These are phyloP conservation scores for Urophycis tenuis DNA, from an alignment of 2,797 vertebrate species.

Conservation along the genomic window DNA sequence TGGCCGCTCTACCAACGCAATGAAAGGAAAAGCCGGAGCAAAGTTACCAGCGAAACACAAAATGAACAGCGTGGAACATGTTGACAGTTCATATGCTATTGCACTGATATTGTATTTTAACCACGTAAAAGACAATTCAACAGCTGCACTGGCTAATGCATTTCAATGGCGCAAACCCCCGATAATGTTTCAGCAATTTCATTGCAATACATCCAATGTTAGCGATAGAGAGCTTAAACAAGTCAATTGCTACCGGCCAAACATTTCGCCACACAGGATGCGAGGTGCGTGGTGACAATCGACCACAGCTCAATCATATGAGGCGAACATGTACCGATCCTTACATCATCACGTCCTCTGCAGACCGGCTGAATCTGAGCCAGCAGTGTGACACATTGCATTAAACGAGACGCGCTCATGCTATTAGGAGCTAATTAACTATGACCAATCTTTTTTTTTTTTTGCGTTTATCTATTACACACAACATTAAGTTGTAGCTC, in stretches of 20 bases:
- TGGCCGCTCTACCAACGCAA: too few relatives aligned
- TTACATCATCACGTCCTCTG: neutral
- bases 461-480: slow-evolving; percentile 22
- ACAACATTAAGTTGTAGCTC: slow-evolving; percentile 20
- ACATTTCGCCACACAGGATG: neutral
- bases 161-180: neutral
- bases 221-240: neutral
- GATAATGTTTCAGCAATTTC: neutral
- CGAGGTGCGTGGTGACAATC: neutral
- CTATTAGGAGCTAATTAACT: slow-evolving; percentile 30
- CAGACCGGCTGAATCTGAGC: slow-evolving; percentile 3
- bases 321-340: neutral
- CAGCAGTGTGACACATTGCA: slow-evolving; percentile 20
- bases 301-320: neutral
- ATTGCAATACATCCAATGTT: neutral
- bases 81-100: neutral
- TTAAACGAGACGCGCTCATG: slow-evolving; percentile 22
- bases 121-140: neutral
- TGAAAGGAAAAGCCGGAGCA: too few relatives aligned
- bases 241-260: neutral
- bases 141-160: neutral
- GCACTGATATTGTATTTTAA: neutral
- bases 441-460: slow-evolving; percentile 14
- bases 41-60: too few relatives aligned
- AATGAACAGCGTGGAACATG: too few relatives aligned